These are phyloP conservation scores for Muschampia plurimacula DNA, from an alignment of 2,888 invertebrate genomes.

Conservation along the genomic window DNA sequence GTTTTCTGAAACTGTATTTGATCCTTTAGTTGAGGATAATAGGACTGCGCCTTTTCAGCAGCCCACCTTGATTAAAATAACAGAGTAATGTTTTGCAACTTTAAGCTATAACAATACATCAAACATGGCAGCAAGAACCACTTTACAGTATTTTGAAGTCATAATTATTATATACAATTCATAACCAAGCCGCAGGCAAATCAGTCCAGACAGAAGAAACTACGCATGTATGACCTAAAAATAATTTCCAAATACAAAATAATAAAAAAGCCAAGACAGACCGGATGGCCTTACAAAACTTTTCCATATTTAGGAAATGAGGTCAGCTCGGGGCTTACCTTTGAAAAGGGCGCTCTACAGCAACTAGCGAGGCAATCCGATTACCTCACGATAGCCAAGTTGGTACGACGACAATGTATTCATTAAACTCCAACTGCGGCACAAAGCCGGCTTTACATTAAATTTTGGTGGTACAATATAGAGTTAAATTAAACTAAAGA, in stretches of 20 bases:
- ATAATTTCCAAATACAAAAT: conserved; percentile 47
- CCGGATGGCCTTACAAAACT: conserved; percentile 70
- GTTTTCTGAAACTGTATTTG: not conserved
- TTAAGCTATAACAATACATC: not conserved
- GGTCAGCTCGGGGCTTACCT: conserved; percentile 70
- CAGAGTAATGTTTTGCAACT: not conserved
- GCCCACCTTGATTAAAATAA: not conserved
- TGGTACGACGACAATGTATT: conserved; percentile 52
- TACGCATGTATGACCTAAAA: conserved; percentile 38
- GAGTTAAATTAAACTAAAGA: conserved; percentile 24
- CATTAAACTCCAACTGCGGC: conserved; percentile 49
- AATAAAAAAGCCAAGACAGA: conserved; percentile 50
- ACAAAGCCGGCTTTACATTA: conserved; percentile 33
- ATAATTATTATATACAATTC: conserved; percentile 11
- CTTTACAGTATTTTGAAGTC: not conserved
- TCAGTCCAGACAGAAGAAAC: conserved; percentile 43
- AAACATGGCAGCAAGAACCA: conserved; percentile 12
- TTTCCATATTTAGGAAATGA: conserved; percentile 78
- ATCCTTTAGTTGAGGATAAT: not conserved
- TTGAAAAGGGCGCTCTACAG: conserved; percentile 58
- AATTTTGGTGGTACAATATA: conserved; percentile 29
- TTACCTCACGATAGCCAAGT: conserved; percentile 62
- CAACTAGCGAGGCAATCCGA: conserved; percentile 67
- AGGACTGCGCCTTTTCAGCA: not conserved
- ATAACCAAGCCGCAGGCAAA: conserved; percentile 19